Conservation (phyloP, 2,888 invertebrate species). For the Mesochorus sp. region DNA sequence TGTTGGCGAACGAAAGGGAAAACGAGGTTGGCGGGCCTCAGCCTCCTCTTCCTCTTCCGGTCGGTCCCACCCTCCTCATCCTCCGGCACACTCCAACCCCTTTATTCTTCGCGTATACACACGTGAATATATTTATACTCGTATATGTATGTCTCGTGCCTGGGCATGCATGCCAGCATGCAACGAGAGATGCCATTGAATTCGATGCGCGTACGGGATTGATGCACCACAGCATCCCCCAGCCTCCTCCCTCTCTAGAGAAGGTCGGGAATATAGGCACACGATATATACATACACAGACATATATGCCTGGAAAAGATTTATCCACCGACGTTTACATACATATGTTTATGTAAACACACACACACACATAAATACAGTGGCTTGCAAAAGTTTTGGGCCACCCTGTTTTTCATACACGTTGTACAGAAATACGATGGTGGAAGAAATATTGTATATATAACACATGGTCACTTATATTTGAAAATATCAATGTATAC, state of each 20-base stretch:
- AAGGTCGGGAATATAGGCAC: conserved; percentile 34
- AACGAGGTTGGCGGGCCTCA: conserved; percentile 73
- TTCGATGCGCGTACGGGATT: conserved; percentile 69
- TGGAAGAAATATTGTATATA: too few species aligned
- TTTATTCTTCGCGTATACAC: conserved; percentile 57
- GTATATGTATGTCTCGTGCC: conserved; percentile 65
- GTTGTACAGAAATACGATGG: too few species aligned
- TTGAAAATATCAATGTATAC: too few species aligned
- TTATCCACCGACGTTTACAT: conserved; percentile 35
- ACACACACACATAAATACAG: background rate
- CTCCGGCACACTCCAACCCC: conserved; percentile 37
- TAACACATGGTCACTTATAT: too few species aligned
- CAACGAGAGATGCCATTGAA: conserved; percentile 65
- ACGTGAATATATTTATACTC: too few species aligned
- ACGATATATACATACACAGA: conserved; percentile 8
- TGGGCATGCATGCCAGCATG: conserved; percentile 64
- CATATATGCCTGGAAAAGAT: conserved; percentile 10
- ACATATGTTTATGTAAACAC: background rate
- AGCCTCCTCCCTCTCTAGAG: conserved; percentile 25
- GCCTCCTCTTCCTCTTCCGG: conserved; percentile 63
- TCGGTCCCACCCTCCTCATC: conserved; percentile 30
- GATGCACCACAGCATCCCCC: conserved; percentile 61
- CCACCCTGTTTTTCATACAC: too few species aligned
- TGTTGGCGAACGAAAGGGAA: conserved; percentile 76
- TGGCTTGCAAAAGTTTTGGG: background rate